Percentiles rank a stretch among this genome's conserved stretches.
These are phyloP conservation scores for Heliornis fulica DNA, from an alignment of 2,113 vertebrate genomes.

Conservation along the genomic window DNA sequence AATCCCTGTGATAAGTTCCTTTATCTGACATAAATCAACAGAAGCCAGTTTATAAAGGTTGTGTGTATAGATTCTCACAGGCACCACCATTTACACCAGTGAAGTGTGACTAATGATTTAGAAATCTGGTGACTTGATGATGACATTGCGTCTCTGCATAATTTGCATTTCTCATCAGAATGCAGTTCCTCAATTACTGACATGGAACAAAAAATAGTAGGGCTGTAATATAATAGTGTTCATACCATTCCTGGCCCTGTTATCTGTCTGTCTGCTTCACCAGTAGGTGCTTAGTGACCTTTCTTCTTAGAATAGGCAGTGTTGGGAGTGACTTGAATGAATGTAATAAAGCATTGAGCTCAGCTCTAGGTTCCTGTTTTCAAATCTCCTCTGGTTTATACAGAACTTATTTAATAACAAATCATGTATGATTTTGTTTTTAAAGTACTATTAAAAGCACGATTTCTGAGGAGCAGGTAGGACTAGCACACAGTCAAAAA, in stretches of 20 bases:
- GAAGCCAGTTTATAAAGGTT: neutral
- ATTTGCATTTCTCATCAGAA: neutral
- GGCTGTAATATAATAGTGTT: neutral
- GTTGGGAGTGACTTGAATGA: neutral
- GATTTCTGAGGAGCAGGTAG: neutral
- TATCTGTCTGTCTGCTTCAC: neutral
- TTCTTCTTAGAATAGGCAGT: neutral
- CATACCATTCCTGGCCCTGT: neutral
- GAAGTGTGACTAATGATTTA: neutral
- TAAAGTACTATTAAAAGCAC: neutral
- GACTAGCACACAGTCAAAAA: neutral
- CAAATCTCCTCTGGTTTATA: neutral
- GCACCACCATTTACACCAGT: neutral
- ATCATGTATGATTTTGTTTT: neutral
- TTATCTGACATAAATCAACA: neutral
- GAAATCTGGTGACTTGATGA: neutral
- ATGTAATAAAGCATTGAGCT: neutral
- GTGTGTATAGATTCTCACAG: neutral
- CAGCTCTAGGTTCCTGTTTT: neutral
- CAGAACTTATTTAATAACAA: neutral
- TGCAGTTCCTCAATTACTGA: neutral
- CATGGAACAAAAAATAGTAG: neutral
- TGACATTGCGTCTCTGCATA: neutral
- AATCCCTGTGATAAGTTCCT: neutral
- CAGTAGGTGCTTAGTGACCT: neutral